Conservation (phyloP, 1,140 invertebrate species). For the Drosophila kepulauana region DNA sequence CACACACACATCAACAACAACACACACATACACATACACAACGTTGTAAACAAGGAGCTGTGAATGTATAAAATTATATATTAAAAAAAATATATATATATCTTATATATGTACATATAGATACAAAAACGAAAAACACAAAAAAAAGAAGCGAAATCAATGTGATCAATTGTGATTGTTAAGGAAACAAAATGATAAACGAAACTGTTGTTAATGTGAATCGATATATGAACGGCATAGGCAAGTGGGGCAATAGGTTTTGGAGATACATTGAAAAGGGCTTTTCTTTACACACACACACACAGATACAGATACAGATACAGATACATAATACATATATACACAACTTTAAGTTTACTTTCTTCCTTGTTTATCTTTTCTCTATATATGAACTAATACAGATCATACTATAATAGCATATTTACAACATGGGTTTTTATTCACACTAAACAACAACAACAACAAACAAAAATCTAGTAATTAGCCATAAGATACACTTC, state of each 20-base stretch:
- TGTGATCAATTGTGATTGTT: slow-evolving; percentile 84
- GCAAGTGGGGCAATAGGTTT: slow-evolving; percentile 59
- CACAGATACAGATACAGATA: slow-evolving; percentile 20
- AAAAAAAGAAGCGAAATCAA: slow-evolving; percentile 71
- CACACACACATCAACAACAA: slow-evolving; percentile 43
- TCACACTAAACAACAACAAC: slow-evolving; percentile 21
- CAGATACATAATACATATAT: slow-evolving; percentile 31
- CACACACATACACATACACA: slow-evolving; percentile 61
- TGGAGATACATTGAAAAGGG: slow-evolving; percentile 44
- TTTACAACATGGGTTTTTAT: slow-evolving; percentile 38
- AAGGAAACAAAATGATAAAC: slow-evolving; percentile 43
- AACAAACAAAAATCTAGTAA: slow-evolving; percentile 37
- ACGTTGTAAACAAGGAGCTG: slow-evolving; percentile 83
- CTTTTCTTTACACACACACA: slow-evolving; percentile 65
- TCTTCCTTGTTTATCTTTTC: slow-evolving; percentile 41
- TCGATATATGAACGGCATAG: slow-evolving; percentile 44
- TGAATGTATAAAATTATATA: slow-evolving; percentile 68
- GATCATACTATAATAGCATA: slow-evolving; percentile 33
- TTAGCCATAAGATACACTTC: slow-evolving; percentile 56
- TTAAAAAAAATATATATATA: slow-evolving; percentile 38
- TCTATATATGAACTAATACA: slow-evolving; percentile 38
- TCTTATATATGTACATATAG: slow-evolving; percentile 58
- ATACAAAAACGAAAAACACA: slow-evolving; percentile 43
- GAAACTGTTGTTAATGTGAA: slow-evolving; percentile 54
- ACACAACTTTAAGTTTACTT: slow-evolving; percentile 40